These are phyloP conservation scores for Synergus laeviventris DNA, from an alignment of 2,888 invertebrate species.

Conservation along the genomic window DNA sequence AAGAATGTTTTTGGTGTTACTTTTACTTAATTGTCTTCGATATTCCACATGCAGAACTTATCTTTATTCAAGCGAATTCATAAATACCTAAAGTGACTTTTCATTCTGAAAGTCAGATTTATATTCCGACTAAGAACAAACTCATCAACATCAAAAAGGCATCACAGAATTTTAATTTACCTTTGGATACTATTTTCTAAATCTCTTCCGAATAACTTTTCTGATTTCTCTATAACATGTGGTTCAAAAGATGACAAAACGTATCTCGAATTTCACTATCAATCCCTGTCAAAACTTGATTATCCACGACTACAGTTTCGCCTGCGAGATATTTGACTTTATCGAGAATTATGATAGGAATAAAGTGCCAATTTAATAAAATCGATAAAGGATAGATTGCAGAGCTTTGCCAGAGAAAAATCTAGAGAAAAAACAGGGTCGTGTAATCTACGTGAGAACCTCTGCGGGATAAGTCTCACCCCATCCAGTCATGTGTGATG, in stretches of 20 bases:
- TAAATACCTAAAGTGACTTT: conserved; percentile 47
- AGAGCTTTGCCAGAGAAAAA: not conserved
- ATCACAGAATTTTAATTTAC: conserved; percentile 13
- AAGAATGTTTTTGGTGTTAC: not conserved
- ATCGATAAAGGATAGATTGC: conserved; percentile 34
- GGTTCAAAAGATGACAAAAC: too few relatives aligned
- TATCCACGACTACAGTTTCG: not conserved
- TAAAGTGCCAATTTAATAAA: conserved; percentile 31
- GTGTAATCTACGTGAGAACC: conserved; percentile 74
- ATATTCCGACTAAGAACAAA: conserved; percentile 54
- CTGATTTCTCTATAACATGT: not conserved
- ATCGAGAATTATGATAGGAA: conserved; percentile 29
- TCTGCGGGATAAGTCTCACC: conserved; percentile 73
- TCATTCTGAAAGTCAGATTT: conserved; percentile 50
- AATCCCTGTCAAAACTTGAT: not conserved
- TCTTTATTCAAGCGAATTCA: conserved; percentile 57
- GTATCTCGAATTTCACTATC: too few relatives aligned
- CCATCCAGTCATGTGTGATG: conserved; percentile 76
- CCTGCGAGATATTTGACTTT: conserved; percentile 11
- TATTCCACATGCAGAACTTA: conserved; percentile 37
- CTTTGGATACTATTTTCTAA: not conserved
- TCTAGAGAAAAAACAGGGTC: conserved; percentile 48
- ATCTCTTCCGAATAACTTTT: not conserved
- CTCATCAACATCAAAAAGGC: conserved; percentile 56
- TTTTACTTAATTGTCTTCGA: conserved; percentile 14